Evolutionary conservation across 1,140 invertebrate genomes (phyloP), one percentile per base, ranked within the genome.

Genomic region (Agrilus planipennis): DNA sequence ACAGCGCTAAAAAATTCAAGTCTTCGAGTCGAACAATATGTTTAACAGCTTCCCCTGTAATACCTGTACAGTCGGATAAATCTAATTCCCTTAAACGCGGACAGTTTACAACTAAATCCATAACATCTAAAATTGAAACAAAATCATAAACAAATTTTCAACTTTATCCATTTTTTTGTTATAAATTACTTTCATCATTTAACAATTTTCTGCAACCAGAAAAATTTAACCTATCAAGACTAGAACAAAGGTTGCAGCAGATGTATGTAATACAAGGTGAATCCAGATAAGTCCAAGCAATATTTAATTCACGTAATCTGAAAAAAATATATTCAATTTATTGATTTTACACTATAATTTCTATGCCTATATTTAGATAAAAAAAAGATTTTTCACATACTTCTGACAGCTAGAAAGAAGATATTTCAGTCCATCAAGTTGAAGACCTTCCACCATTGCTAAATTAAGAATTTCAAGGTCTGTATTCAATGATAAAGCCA

Each of bases 1-100:
- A 89, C 6, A 92, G 61, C 0, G 84, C 83, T 1, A 93, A 63
- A 63, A 89, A 80, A 53, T 89, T 80, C 2, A 91, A 58, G n/a
- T 77, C 67, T 11, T 62, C 53, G n/a, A 90, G 69, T 28, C 69
- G 59, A n/a, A 71, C 56, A 31, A 90, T 68, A 42, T 68, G 60
- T 1, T 66, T 53, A 1, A 88, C 63, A 16, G 72, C 62, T 14
- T 61, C 54, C 4, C 70, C 68, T 1, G 81, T 79, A 1, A 92
- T 57, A 15, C 70, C 62, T n/a, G 79, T 76, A 46, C 83, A 84
- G 62, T 93, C 89, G 39, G 86, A 90, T 30, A 91, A 56, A 65
- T 92, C 88, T 29, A 93, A 64, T 62, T 90, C 86, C 21, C 79
- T 60, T n/a, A 93, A 62, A 27, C 74, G 62, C 0, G 78, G 72